phyloP scores from a whole-genome alignment of 2,797 vertebrate genomes.

The Myotis vivesi region DNA sequence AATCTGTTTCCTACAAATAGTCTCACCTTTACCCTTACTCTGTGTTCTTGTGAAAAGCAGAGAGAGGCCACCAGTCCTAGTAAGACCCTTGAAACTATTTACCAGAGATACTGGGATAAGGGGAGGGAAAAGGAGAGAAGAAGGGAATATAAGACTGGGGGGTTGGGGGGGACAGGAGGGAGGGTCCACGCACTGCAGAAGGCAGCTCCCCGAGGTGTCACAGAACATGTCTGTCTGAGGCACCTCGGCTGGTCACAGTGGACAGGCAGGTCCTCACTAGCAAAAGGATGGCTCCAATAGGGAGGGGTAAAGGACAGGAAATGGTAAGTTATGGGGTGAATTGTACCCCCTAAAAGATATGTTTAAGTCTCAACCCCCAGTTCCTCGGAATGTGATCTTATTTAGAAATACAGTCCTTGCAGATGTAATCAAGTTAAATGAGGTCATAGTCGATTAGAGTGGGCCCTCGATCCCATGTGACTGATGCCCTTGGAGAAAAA shows the following conservation, averaged over 20 bases:
- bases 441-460: background rate
- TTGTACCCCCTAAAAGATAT: background rate
- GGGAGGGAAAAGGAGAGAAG: background rate
- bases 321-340: background rate
- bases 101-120: background rate
- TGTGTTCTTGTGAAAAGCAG: background rate
- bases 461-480: background rate
- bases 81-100: background rate
- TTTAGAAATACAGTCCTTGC: background rate
- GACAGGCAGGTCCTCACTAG: background rate
- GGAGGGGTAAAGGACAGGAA: background rate
- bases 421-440: background rate
- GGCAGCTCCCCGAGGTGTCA: no score
- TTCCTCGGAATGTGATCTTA: background rate
- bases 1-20: background rate
- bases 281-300: background rate
- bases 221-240: background rate
- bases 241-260: background rate
- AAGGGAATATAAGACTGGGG: fast-evolving
- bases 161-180: background rate
- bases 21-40: background rate
- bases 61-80: background rate
- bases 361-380: background rate
- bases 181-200: background rate
- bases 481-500: background rate